Evolutionary conservation across 30 jellyfish, hydroid and myxozoan genomes (phyloP).

Genomic region (Rhopilema esculentum): DNA sequence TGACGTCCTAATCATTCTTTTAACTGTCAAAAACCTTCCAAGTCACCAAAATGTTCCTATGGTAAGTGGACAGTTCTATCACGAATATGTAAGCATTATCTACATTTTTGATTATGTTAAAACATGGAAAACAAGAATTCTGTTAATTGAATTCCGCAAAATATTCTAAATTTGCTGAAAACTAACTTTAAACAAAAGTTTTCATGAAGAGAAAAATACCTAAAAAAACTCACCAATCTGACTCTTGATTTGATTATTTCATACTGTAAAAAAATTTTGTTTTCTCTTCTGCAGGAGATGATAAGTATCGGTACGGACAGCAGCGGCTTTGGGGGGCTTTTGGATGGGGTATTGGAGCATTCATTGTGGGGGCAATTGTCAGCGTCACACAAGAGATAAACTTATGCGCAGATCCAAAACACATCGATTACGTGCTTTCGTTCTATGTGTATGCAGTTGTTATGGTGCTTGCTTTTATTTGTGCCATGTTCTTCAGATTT

Average conservation of each 20-base stretch:
- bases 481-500: constrained; percentile 86
- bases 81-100: too few species aligned
- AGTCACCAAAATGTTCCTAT: too few species aligned
- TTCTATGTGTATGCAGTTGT: constrained; percentile 93
- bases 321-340: constrained; percentile 99
- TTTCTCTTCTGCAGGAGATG: constrained; percentile 70
- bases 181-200: too few species aligned
- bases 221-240: neutral
- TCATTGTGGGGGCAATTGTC: constrained; percentile 93
- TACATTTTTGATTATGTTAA: too few species aligned
- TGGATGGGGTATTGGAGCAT: constrained; percentile 99
- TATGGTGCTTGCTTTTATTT: constrained; percentile 90
- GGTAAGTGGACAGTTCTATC: too few species aligned
- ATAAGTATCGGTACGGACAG: constrained; percentile 87
- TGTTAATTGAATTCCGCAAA: too few species aligned
- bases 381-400: constrained; percentile 79
- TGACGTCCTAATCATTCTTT: too few species aligned
- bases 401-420: constrained; percentile 88
- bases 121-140: too few species aligned
- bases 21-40: too few species aligned
- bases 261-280: neutral
- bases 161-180: too few species aligned
- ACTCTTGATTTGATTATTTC: neutral
- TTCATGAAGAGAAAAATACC: neutral
- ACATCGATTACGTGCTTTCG: constrained; percentile 90